Percentiles rank a stretch among this genome's conserved stretches.
Conservation (phyloP, 2,113 vertebrate genomes). For the Meleagris gallopavo region DNA sequence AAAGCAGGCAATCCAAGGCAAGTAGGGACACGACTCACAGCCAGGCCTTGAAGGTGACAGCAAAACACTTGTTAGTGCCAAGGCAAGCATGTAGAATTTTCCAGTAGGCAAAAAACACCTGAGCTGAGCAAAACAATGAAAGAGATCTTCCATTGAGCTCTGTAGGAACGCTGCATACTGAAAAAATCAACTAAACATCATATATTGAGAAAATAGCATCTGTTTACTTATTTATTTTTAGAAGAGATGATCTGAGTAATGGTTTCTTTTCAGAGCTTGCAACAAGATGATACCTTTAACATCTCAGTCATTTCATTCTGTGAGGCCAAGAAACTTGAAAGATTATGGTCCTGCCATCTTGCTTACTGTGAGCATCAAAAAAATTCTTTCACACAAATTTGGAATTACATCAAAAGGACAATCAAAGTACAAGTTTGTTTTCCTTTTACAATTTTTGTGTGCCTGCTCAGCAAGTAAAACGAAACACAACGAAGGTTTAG, state of each 20-base stretch:
- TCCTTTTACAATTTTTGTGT: neutral
- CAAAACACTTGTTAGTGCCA: neutral
- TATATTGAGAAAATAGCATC: neutral
- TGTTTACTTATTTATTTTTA: neutral
- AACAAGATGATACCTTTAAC: neutral
- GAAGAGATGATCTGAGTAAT: neutral
- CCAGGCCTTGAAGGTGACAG: neutral
- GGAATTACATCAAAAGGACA: neutral
- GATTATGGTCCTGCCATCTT: neutral
- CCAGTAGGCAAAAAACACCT: neutral
- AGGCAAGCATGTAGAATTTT: neutral
- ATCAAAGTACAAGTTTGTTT: neutral
- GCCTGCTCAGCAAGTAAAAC: neutral
- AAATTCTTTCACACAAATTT: neutral
- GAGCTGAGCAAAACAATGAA: neutral
- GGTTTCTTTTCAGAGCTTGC: neutral
- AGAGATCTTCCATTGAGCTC: neutral
- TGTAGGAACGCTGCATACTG: neutral
- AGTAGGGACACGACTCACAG: neutral
- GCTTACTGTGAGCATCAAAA: neutral
- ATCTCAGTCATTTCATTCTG: neutral
- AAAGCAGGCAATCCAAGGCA: neutral
- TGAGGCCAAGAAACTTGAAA: neutral
- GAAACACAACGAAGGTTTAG: neutral
- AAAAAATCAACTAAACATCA: neutral